Evolutionary conservation across 1,140 invertebrate genomes (phyloP).

Genomic region (Tetraneura akinire): DNA sequence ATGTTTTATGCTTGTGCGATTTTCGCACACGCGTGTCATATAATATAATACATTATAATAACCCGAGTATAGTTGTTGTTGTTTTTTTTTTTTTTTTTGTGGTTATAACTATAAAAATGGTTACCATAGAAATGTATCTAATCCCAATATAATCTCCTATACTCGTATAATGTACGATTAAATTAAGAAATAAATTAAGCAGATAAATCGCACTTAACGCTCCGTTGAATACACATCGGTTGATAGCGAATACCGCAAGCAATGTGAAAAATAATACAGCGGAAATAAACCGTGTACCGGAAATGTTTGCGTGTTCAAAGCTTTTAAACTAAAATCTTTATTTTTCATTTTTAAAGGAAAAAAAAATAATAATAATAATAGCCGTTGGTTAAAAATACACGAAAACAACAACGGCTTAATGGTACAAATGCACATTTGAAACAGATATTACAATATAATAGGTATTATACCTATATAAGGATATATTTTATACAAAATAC

Average conservation of each 20-base stretch:
- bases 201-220: constrained; percentile 14
- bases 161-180: background rate
- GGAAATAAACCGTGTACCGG: constrained; percentile 1
- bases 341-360: background rate
- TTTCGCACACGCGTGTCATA: no score
- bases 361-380: no score
- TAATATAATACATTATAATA: no score
- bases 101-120: background rate
- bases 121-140: background rate
- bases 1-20: no score
- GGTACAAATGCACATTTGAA: background rate
- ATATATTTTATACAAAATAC: no score
- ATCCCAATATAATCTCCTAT: no score
- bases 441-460: background rate
- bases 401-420: background rate
- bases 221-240: background rate
- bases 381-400: background rate
- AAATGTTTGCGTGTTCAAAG: constrained; percentile 30
- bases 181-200: constrained; percentile 18
- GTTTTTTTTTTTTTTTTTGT: background rate
- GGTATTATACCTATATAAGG: no score
- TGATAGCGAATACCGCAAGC: background rate
- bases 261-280: constrained; percentile 2
- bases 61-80: background rate
- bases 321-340: constrained; percentile 15